These are phyloP conservation scores for Netelia inedita DNA, from an alignment of 2,888 invertebrate species.

Conservation along the genomic window DNA sequence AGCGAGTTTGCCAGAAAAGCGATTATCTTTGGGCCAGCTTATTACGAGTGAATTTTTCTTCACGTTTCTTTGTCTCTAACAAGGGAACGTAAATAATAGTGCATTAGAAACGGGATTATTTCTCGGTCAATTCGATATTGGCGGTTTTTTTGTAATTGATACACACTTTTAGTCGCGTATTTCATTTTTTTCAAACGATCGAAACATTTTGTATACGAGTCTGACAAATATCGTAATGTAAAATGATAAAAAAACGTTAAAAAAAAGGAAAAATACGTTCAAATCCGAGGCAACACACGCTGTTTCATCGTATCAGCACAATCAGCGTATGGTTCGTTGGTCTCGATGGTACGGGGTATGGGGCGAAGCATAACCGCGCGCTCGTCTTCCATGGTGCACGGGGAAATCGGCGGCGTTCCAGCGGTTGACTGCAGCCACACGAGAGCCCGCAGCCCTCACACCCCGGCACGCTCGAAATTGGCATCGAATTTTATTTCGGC, in stretches of 20 bases:
- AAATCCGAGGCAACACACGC: not conserved
- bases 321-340: slow-evolving; percentile 30
- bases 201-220: too few species aligned
- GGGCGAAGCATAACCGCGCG: slow-evolving; percentile 3
- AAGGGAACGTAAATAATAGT: too few species aligned
- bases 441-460: slow-evolving; percentile 22
- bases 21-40: too few species aligned
- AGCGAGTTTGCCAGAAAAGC: too few species aligned
- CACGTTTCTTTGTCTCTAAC: too few species aligned
- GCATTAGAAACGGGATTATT: too few species aligned
- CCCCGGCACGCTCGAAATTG: slow-evolving; percentile 38
- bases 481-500: slow-evolving; percentile 55
- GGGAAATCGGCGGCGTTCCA: slow-evolving; percentile 41
- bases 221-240: too few species aligned
- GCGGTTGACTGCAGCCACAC: slow-evolving; percentile 37
- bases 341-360: slow-evolving; percentile 7
- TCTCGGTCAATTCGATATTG: too few species aligned
- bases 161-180: too few species aligned
- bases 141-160: too few species aligned
- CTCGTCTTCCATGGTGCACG: slow-evolving; percentile 23
- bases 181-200: too few species aligned
- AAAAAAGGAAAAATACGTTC: not conserved
- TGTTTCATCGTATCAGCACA: not conserved
- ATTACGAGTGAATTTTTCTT: too few species aligned
- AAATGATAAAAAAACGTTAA: not conserved